Evolutionary conservation across 2,888 invertebrate species (phyloP).

Genomic region (Dolichopus griseipennis): DNA sequence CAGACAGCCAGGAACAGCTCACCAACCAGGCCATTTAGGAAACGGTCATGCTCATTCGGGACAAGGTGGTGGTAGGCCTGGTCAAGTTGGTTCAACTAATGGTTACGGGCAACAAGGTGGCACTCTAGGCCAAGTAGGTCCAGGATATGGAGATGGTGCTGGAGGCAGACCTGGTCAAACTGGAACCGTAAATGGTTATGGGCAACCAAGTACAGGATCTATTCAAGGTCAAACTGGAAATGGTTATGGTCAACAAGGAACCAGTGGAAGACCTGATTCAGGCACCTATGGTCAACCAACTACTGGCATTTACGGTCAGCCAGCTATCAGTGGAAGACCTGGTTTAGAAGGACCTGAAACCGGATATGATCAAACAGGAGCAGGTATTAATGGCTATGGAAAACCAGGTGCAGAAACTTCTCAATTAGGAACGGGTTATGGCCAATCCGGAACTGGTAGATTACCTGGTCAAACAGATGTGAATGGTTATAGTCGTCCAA

Average conservation of each 20-base stretch:
- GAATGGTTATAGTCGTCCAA: neutral
- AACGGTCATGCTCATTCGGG: neutral
- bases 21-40: neutral
- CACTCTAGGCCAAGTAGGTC: neutral
- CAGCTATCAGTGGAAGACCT: constrained; percentile 1
- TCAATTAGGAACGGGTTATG: neutral
- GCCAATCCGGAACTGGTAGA: constrained; percentile 9
- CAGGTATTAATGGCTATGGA: neutral
- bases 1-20: neutral
- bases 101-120: constrained; percentile 7
- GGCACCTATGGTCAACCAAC: neutral
- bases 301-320: neutral
- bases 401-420: neutral
- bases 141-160: neutral
- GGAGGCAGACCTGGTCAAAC: constrained; percentile 4
- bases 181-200: constrained; percentile 11
- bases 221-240: neutral
- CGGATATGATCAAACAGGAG: constrained; percentile 1
- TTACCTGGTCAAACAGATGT: neutral
- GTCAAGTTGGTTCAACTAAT: neutral
- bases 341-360: neutral
- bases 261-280: neutral
- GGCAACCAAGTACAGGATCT: constrained; percentile 8
- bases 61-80: neutral
- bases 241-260: neutral